Base-by-base conservation (phyloP, 2,797 vertebrate genomes). In the Argentina silus region DNA sequence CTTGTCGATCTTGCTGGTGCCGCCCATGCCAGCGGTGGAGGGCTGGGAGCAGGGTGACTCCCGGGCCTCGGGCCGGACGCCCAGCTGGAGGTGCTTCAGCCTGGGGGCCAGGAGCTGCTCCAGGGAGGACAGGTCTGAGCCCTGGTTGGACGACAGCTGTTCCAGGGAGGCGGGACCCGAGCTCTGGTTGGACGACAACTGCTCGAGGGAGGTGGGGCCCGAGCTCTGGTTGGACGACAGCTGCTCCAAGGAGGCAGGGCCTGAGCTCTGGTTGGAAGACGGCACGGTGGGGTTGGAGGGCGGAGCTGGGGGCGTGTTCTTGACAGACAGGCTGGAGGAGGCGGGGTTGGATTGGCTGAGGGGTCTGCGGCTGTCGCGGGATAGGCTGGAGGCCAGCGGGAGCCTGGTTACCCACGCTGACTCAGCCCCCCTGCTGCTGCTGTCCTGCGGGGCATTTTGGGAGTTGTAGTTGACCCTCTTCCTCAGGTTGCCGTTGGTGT, bases 1-100 rank as follows among this genome's bases (percentile, higher is more conserved):
- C 89, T 99, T 97, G 93, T 99, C 98, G 88, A 99, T 99, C 94
- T 99, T 99, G 90, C 98, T 99, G 82, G 98, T 98, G 78, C 96
- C 98, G 0, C 92, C 93, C 53, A 89, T 88, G 0, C 94, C 94
- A 60, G 93, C 92, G 15, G 94, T 86, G 0, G 86, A 83, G 63
- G 95, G 94, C 72, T 93, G 88, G 56, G 94, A 88, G 72, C 89
- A 84, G 5, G 90, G 73, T 21, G 93, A 88, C 73, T 94, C 89
- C 83, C 93, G 96, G 44, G 85, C 89, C 86, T 95, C n/a, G n/a
- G n/a, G n/a, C n/a, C n/a, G n/a, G n/a, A n/a, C n/a, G n/a, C n/a
- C n/a, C n/a, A n/a, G n/a, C n/a, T 97, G 95, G 87, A 97, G 94
- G 66, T 95, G 92, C 86, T 95, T 94, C 90, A 97, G 92, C 91